These are phyloP conservation scores for Tryphoninae sp. DNA, from an alignment of 2,888 invertebrate genomes.

Conservation along the genomic window DNA sequence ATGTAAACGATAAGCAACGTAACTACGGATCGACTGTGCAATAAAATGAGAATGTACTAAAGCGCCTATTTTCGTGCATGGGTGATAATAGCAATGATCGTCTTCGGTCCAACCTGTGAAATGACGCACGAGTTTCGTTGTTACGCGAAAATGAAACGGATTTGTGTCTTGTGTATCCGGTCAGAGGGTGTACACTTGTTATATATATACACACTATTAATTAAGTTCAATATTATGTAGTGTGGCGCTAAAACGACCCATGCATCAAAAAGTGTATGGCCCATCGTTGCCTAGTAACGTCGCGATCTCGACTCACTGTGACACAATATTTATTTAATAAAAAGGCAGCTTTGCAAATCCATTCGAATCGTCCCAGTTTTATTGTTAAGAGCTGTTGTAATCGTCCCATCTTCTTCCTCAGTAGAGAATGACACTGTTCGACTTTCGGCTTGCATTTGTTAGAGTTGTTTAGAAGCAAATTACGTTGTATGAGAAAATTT, in stretches of 20 bases:
- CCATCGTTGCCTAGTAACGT: slow-evolving; percentile 48
- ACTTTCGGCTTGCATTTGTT: too few species aligned
- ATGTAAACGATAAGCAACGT: slow-evolving; percentile 19
- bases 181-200: not conserved
- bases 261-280: not conserved
- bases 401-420: not conserved
- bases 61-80: not conserved
- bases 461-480: too few species aligned
- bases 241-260: not conserved
- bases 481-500: too few species aligned
- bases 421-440: not conserved
- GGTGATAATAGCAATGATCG: not conserved
- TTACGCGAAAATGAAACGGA: not conserved
- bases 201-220: not conserved
- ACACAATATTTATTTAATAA: slow-evolving; percentile 73
- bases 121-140: not conserved
- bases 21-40: slow-evolving; percentile 60
- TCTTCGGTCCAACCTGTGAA: too few species aligned
- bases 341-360: slow-evolving; percentile 54
- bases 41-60: slow-evolving; percentile 44
- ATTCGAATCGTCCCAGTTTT: slow-evolving; percentile 1
- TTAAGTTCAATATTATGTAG: not conserved
- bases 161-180: not conserved
- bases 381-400: not conserved
- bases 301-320: slow-evolving; percentile 67